A percentile compares a stretch with the other conserved stretches of the same genome.
Evolutionary conservation across 2,113 vertebrate species (phyloP).

Genomic region (Leucoraja erinaceus): DNA sequence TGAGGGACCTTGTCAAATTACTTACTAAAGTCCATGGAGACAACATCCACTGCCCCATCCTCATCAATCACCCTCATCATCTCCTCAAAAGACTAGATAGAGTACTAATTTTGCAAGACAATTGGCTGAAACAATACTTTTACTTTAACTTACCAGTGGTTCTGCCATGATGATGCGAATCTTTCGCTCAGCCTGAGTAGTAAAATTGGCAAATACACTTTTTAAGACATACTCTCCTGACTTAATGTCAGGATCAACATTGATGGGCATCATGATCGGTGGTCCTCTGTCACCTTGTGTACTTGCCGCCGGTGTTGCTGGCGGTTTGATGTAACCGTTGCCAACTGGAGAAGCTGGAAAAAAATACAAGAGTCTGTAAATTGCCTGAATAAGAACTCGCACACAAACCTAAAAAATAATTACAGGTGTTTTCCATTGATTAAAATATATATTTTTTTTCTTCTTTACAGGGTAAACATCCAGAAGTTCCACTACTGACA

Average conservation of each 20-base stretch:
- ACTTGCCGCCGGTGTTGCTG: constrained; percentile 71
- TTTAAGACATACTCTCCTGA: constrained; percentile 94
- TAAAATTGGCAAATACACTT: constrained; percentile 91
- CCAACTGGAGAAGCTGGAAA: constrained; percentile 79
- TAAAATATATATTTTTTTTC: too few relatives aligned
- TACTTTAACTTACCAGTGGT: constrained; percentile 75
- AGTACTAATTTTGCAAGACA: background rate
- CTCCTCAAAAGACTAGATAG: too few relatives aligned
- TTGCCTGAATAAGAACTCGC: background rate
- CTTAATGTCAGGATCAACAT: constrained; percentile 86
- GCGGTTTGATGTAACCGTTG: constrained; percentile 90
- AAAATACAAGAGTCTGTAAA: background rate
- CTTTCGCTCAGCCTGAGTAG: constrained; percentile 84
- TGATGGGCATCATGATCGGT: constrained; percentile 82
- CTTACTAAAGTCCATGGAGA: too few relatives aligned
- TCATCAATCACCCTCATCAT: too few relatives aligned
- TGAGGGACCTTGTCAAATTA: too few relatives aligned
- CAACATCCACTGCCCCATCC: too few relatives aligned
- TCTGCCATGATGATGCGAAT: constrained; percentile 95
- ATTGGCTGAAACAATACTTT: background rate
- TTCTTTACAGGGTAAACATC: background rate
- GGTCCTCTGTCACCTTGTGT: constrained; percentile 81
- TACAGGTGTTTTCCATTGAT: background rate
- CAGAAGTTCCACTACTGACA: background rate
- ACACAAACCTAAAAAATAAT: background rate